phyloP scores from a whole-genome alignment of 2,113 vertebrate species.

The Phylloscopus trochiloides region DNA sequence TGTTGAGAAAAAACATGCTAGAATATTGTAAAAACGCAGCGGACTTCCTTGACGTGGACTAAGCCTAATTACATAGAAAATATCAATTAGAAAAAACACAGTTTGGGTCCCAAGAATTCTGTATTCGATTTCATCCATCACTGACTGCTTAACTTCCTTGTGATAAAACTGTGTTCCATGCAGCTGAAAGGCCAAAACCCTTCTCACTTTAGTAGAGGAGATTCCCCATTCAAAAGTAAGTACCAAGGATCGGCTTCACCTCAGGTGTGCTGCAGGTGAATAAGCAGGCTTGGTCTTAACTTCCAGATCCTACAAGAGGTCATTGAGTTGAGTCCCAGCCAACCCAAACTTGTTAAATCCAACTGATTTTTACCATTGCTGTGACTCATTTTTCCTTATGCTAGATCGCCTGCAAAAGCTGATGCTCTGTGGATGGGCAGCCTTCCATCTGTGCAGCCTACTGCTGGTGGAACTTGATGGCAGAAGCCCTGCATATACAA shows the following conservation, averaged over 20 bases:
- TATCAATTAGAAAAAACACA: neutral
- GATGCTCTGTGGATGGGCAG: rapidly evolving
- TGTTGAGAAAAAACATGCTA: neutral
- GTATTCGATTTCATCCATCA: neutral
- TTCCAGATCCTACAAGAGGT: neutral
- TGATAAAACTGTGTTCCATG: neutral
- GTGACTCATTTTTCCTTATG: neutral
- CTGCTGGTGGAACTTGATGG: neutral
- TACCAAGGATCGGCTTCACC: neutral
- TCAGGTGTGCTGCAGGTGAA: neutral
- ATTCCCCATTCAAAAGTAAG: neutral
- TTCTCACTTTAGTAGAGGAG: neutral
- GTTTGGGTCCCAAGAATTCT: neutral
- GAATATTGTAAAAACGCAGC: neutral
- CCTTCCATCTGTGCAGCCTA: neutral
- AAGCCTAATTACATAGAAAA: neutral
- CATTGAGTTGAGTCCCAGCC: neutral
- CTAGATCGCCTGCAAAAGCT: neutral
- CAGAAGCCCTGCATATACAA: neutral
- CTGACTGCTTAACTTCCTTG: neutral
- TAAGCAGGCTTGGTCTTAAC: neutral
- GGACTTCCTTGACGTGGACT: neutral
- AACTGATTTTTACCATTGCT: neutral
- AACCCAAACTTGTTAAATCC: neutral
- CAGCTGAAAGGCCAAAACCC: neutral